Conservation (phyloP, 2,888 invertebrate genomes). For the Diarsia mendica region DNA sequence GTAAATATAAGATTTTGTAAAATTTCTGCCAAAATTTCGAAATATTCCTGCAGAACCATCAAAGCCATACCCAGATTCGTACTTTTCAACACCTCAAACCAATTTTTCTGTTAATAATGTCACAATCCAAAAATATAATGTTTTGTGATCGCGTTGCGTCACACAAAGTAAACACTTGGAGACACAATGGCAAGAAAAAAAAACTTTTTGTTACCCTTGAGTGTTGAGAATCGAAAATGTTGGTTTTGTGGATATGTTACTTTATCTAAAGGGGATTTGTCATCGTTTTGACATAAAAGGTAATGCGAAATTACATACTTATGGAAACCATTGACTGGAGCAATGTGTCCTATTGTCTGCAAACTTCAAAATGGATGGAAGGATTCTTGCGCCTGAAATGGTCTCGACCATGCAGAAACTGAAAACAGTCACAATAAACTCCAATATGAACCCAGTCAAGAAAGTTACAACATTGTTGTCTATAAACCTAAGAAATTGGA, state of each 20-base stretch:
- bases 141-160: constrained; percentile 74
- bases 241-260: constrained; percentile 75
- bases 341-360: not conserved
- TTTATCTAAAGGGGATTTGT: constrained; percentile 55
- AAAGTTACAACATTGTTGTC: constrained; percentile 9
- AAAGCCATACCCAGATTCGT: not conserved
- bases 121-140: constrained; percentile 81
- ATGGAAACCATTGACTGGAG: not conserved
- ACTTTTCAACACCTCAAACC: constrained; percentile 68
- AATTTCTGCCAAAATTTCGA: not conserved
- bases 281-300: constrained; percentile 51
- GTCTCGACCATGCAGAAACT: not conserved
- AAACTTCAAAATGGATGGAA: not conserved
- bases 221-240: constrained; percentile 68
- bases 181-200: constrained; percentile 73
- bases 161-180: constrained; percentile 83
- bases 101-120: constrained; percentile 88
- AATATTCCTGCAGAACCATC: constrained; percentile 29
- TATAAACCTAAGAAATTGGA: constrained; percentile 30
- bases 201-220: constrained; percentile 71
- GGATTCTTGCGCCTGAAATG: not conserved
- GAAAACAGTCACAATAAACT: not conserved
- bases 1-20: not conserved
- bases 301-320: constrained; percentile 42
- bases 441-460: not conserved